phyloP scores from a whole-genome alignment of 1,140 invertebrate species.

The Reticulitermes speratus region DNA sequence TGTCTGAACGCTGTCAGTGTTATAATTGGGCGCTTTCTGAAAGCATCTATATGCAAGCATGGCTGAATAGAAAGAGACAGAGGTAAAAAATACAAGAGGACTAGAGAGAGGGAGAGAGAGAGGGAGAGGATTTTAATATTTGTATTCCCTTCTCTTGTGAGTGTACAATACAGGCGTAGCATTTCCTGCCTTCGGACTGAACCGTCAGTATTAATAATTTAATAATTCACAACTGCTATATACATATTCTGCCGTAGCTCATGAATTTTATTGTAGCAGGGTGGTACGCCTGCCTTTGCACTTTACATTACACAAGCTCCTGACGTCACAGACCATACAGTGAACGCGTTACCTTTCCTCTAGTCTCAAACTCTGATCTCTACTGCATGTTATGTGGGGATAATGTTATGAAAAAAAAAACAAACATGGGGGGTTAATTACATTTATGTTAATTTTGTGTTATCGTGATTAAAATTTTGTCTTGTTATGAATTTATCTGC shows the following conservation, averaged over 20 bases:
- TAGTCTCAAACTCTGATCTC: background rate
- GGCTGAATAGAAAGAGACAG: background rate
- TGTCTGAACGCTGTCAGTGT: background rate
- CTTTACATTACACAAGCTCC: background rate
- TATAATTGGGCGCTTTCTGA: background rate
- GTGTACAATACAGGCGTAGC: background rate
- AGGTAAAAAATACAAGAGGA: background rate
- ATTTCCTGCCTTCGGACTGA: background rate
- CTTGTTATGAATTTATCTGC: too few relatives aligned
- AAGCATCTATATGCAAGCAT: background rate
- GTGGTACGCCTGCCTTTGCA: background rate
- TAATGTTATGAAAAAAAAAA: background rate
- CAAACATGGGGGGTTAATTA: background rate
- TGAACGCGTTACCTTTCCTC: background rate
- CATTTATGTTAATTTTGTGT: too few relatives aligned
- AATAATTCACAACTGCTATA: background rate
- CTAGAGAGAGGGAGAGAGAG: background rate
- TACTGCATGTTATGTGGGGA: background rate
- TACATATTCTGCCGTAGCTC: background rate
- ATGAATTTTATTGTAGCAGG: background rate
- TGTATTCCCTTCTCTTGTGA: background rate
- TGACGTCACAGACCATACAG: background rate
- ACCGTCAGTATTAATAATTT: constrained; percentile 6
- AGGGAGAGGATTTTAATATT: background rate
- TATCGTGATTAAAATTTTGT: too few relatives aligned